Evolutionary conservation across 2,888 invertebrate genomes (phyloP).

Genomic region (Caenorhabditis panamensis): DNA sequence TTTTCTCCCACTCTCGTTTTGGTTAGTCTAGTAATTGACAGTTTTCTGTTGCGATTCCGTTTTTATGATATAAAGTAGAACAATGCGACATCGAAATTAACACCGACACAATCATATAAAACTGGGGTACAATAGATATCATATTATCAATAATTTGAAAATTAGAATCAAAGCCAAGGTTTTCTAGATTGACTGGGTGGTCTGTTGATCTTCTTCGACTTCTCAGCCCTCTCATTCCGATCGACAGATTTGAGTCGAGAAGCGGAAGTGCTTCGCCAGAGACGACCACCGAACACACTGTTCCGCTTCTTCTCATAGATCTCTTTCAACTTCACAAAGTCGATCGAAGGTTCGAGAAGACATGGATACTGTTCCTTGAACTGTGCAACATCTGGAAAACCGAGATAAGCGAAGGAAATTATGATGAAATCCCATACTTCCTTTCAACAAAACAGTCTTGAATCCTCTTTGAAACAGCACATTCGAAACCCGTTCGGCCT

Average conservation of each 20-base stretch:
- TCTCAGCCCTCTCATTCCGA: slow-evolving; percentile 44
- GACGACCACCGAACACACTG: slow-evolving; percentile 54
- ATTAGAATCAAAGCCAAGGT: slow-evolving; percentile 40
- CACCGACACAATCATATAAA: slow-evolving; percentile 30
- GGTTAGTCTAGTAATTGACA: slow-evolving; percentile 49
- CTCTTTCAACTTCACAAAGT: slow-evolving; percentile 52
- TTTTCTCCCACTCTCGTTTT: slow-evolving; percentile 19
- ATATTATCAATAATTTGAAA: no score
- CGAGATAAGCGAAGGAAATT: no score
- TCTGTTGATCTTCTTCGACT: slow-evolving; percentile 38
- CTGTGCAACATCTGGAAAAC: slow-evolving; percentile 55
- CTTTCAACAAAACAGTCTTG: slow-evolving; percentile 64
- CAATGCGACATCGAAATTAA: slow-evolving; percentile 24
- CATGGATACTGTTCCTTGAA: slow-evolving; percentile 67
- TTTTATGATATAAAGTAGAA: slow-evolving; percentile 52
- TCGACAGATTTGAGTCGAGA: slow-evolving; percentile 59
- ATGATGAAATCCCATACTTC: no score
- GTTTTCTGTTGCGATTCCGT: slow-evolving; percentile 43
- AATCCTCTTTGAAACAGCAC: slow-evolving; percentile 66
- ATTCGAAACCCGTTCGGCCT: slow-evolving; percentile 57
- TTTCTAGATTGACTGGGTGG: slow-evolving; percentile 41
- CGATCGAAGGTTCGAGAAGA: slow-evolving; percentile 48
- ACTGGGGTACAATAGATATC: neutral
- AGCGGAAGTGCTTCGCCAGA: slow-evolving; percentile 68
- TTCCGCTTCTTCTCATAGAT: slow-evolving; percentile 56